phyloP scores from a whole-genome alignment of 2,797 vertebrate species.

The Peromyscus nudipes region DNA sequence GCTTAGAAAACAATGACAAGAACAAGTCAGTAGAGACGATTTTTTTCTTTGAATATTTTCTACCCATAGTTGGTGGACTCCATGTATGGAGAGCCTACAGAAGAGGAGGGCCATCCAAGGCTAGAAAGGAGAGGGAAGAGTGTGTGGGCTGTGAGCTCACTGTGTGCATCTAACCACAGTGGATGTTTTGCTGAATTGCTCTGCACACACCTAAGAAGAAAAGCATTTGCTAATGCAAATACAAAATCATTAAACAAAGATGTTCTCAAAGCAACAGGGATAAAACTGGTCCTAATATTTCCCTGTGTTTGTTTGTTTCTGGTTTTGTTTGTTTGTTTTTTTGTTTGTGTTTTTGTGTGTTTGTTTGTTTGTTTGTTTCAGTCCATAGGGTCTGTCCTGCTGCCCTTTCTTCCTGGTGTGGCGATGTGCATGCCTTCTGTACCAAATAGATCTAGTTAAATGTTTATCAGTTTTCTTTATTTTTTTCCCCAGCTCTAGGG shows the following conservation, averaged over 20 bases:
- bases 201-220: background rate
- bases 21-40: background rate
- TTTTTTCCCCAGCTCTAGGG: background rate
- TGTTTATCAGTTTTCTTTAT: background rate
- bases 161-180: too few species aligned
- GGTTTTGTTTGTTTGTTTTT: too few species aligned
- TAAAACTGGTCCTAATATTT: background rate
- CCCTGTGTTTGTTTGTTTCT: too few species aligned
- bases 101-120: too few species aligned
- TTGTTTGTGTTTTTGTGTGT: background rate
- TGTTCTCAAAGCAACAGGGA: background rate
- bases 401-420: background rate
- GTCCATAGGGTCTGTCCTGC: background rate
- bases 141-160: accelerated
- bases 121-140: background rate
- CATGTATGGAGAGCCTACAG: too few species aligned
- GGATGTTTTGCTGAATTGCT: background rate
- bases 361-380: background rate
- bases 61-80: background rate
- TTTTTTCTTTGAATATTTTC: background rate
- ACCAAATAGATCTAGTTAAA: background rate
- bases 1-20: background rate
- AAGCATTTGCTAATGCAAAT: background rate
- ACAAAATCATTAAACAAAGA: background rate
- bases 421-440: background rate